These are phyloP conservation scores for Metaphire vulgaris DNA, from an alignment of 1,140 invertebrate genomes.

Conservation along the genomic window DNA sequence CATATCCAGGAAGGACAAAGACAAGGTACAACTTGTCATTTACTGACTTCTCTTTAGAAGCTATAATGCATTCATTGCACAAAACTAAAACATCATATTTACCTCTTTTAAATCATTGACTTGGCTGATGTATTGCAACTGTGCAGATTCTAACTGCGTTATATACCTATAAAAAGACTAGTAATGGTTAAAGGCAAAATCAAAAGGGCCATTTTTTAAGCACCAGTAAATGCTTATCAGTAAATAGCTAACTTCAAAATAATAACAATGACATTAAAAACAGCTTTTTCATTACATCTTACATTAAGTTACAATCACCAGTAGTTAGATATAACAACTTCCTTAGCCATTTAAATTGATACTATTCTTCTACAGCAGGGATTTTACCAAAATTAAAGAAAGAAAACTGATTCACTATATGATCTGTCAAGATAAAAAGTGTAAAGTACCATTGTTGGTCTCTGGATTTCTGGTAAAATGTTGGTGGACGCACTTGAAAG, in stretches of 20 bases:
- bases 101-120: constrained; percentile 80
- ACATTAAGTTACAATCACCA: background rate
- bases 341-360: background rate
- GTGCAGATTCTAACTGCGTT: constrained; percentile 70
- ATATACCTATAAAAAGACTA: constrained; percentile 60
- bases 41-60: no score
- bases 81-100: no score
- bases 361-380: background rate
- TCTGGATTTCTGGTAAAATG: constrained; percentile 83
- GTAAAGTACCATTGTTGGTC: constrained; percentile 75
- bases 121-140: constrained; percentile 71
- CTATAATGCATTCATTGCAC: no score
- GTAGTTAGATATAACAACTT: background rate
- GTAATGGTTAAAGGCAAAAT: no score
- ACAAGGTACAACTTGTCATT: no score
- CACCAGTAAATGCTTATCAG: no score
- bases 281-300: background rate
- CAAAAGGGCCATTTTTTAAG: no score
- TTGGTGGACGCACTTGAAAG: constrained; percentile 86
- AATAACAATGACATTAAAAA: no score
- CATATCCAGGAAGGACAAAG: no score
- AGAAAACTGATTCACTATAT: background rate
- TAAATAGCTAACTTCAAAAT: no score
- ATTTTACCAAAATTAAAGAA: background rate
- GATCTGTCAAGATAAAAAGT: background rate